A percentile compares a stretch with the other conserved stretches of the same genome.
Evolutionary conservation across 2,888 invertebrate species (phyloP).

Genomic region (Watsonalla cultraria): DNA sequence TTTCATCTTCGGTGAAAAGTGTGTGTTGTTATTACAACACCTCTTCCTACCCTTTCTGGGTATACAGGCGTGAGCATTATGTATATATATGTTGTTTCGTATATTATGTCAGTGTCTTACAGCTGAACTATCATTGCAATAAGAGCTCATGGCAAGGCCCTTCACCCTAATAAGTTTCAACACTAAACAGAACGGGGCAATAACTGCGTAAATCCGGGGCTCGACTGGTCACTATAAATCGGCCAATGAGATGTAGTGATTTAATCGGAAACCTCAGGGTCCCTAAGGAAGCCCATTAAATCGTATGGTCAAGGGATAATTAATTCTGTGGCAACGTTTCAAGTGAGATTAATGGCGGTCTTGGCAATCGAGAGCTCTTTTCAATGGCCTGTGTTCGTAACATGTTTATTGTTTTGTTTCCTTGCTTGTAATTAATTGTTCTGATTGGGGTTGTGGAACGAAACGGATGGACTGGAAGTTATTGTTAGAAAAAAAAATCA

Average conservation of each 20-base stretch:
- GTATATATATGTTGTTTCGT: too few species aligned
- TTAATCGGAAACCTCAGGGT: slow-evolving; percentile 75
- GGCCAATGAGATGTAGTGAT: slow-evolving; percentile 77
- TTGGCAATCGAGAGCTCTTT: slow-evolving; percentile 60
- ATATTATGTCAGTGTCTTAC: too few species aligned
- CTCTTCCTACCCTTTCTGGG: too few species aligned
- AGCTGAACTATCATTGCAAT: too few species aligned
- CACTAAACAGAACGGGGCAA: slow-evolving; percentile 13
- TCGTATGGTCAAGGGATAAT: slow-evolving; percentile 78
- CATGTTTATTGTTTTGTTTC: slow-evolving; percentile 55
- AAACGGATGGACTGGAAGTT: not conserved
- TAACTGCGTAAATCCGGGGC: slow-evolving; percentile 27
- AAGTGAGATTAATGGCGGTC: slow-evolving; percentile 73
- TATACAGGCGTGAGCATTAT: too few species aligned
- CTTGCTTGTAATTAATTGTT: slow-evolving; percentile 27
- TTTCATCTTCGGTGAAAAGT: too few species aligned
- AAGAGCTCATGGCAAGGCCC: too few species aligned
- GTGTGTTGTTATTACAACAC: too few species aligned
- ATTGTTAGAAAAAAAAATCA: too few species aligned
- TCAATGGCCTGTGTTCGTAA: slow-evolving; percentile 46
- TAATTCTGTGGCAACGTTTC: slow-evolving; percentile 73
- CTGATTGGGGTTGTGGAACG: slow-evolving; percentile 1
- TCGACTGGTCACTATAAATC: slow-evolving; percentile 69
- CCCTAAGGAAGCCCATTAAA: slow-evolving; percentile 76
- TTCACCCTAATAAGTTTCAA: not conserved